Base-by-base conservation (phyloP, 1,140 invertebrate genomes). In the Arion vulgaris region DNA sequence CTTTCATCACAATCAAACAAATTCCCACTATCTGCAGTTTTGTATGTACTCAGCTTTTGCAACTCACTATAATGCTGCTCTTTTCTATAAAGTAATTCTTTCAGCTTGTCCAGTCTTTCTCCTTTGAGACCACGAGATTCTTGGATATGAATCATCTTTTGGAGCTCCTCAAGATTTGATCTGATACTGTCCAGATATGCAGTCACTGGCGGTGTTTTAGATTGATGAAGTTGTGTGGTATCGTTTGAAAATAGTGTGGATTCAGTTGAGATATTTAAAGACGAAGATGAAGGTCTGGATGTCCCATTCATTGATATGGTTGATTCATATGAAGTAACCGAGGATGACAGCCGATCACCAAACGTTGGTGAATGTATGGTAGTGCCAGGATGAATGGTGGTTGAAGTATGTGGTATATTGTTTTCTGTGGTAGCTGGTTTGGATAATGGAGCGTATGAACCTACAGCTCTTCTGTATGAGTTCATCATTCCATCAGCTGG, bases 81-180 rank as follows among this genome's bases (percentile, higher is more conserved):
- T 53, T 81, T 81, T 38, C 34, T 45, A 19, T 13, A 2, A 4
- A 81, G 49, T 17, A 81, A 34, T 13, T 71, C 69, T 53, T 73
- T 81, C 5, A 81, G 49, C 36, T 81, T 81, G 15, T 81, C 79
- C 1, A 81, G 53, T 34, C 79, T 2, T 23, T 51, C 68, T 5
- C 69, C 69, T 36, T 53, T 45, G 23, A 81, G 69, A 28, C 79
- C 79, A 36, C 26, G 17, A 23, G 68, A 5, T 81, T 72, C 49
- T 41, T 81, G 79, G 0, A 26, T 26, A 2, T 36, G 45, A 28
- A 81, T 26, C 5, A 81, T 28, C 38, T 51, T 51, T 19, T 57
- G 32, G 11, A 81, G 23, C 38, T 39, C 57, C 57, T 62, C 5
- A n/a, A 62, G 13, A 23, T n/a, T n/a, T 5, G 13, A 15, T 23